Conservation (phyloP, 2,113 vertebrate species). For the Bubo blakistoni region DNA sequence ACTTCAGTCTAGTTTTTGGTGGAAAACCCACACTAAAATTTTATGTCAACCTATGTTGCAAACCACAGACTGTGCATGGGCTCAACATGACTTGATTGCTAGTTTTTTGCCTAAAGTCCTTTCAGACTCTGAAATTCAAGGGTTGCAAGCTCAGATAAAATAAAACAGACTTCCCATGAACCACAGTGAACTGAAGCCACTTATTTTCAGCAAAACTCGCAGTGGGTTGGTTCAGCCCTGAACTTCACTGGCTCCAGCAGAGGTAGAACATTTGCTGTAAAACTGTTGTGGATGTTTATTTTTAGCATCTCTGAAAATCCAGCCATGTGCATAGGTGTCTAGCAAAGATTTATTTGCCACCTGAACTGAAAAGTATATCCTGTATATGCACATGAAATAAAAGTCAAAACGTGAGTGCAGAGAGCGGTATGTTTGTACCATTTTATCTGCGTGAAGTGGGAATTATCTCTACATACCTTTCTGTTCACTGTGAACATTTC, state of each 20-base stretch:
- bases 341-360: background rate
- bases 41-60: background rate
- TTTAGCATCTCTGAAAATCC: background rate
- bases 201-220: slow-evolving; percentile 1
- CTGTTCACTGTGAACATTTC: background rate
- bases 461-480: background rate
- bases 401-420: background rate
- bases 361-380: background rate
- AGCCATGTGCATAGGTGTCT: background rate
- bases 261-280: background rate
- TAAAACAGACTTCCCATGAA: slow-evolving; percentile 43
- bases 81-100: background rate
- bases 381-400: background rate
- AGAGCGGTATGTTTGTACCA: background rate
- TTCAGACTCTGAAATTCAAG: background rate
- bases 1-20: background rate
- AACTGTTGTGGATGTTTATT: background rate
- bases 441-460: background rate
- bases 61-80: background rate
- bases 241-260: slow-evolving; percentile 2
- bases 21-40: background rate
- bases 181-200: slow-evolving; percentile 4
- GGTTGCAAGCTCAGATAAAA: slow-evolving; percentile 14
- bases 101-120: background rate
- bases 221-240: slow-evolving; percentile 6